A percentile compares a stretch with the other conserved stretches of the same genome.
Evolutionary conservation across 2,113 vertebrate species (phyloP).

Genomic region (Rafetus swinhoei): DNA sequence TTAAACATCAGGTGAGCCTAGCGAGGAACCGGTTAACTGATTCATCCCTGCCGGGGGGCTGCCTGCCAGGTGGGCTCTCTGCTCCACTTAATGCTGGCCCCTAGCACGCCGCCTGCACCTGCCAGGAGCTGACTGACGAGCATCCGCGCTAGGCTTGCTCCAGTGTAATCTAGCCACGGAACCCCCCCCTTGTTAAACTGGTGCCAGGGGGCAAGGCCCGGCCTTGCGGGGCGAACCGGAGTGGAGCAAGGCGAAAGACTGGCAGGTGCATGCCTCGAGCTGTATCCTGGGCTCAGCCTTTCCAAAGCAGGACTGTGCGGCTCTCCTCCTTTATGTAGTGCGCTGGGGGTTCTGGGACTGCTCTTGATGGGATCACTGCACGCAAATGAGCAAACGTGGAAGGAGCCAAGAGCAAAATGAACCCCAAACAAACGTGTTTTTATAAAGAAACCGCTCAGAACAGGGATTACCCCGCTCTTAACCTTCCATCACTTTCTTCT

Average conservation of each 20-base stretch:
- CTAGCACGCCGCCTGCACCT: not conserved
- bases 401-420: not conserved
- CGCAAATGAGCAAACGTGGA: not conserved
- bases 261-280: not conserved
- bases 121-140: not conserved
- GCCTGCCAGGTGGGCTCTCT: not conserved
- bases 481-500: not conserved
- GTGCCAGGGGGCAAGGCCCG: not conserved
- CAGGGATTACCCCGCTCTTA: not conserved
- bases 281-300: not conserved
- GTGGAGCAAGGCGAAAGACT: not conserved
- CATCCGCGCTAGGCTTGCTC: not conserved
- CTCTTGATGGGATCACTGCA: not conserved
- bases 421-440: not conserved
- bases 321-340: not conserved
- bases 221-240: not conserved
- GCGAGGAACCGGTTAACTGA: no score
- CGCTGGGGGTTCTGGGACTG: no score
- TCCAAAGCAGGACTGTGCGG: not conserved
- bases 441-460: not conserved
- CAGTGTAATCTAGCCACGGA: not conserved
- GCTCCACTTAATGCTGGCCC: not conserved
- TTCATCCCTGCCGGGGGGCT: not conserved
- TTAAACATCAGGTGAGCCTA: no score
- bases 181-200: not conserved